A percentile compares a stretch with the other conserved stretches of the same genome.
phyloP scores from a whole-genome alignment of 2,888 invertebrate species.

The Polyommatus icarus region DNA sequence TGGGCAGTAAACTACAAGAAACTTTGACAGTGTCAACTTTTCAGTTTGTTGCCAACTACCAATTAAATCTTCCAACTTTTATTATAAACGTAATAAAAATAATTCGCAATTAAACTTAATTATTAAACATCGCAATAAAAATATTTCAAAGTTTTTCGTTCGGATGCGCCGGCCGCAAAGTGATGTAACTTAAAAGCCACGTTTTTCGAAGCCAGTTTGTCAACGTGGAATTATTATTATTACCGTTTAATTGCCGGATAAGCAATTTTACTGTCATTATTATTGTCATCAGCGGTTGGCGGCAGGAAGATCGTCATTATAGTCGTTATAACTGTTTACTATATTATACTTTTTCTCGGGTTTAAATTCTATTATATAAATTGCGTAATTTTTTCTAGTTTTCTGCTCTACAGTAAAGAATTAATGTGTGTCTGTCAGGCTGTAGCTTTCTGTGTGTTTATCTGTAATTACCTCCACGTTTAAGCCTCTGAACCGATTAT shows the following conservation, averaged over 20 bases:
- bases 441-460: not conserved
- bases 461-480: too few species aligned
- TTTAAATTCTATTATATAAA: not conserved
- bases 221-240: slow-evolving; percentile 9
- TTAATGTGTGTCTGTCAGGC: too few species aligned
- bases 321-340: not conserved
- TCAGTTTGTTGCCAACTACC: too few species aligned
- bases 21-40: too few species aligned
- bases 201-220: not conserved
- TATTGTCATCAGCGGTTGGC: not conserved
- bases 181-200: not conserved
- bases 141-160: not conserved
- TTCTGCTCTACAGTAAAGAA: not conserved
- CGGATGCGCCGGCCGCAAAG: not conserved
- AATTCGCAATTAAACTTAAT: too few species aligned
- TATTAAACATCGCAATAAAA: not conserved
- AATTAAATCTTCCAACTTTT: too few species aligned
- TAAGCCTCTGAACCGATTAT: too few species aligned
- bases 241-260: slow-evolving; percentile 1
- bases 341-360: not conserved
- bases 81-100: too few species aligned
- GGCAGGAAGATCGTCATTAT: not conserved
- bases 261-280: slow-evolving; percentile 16
- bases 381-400: not conserved
- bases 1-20: too few species aligned